Conservation (phyloP, 2,797 vertebrate species). For the Sandelia bainsii region DNA sequence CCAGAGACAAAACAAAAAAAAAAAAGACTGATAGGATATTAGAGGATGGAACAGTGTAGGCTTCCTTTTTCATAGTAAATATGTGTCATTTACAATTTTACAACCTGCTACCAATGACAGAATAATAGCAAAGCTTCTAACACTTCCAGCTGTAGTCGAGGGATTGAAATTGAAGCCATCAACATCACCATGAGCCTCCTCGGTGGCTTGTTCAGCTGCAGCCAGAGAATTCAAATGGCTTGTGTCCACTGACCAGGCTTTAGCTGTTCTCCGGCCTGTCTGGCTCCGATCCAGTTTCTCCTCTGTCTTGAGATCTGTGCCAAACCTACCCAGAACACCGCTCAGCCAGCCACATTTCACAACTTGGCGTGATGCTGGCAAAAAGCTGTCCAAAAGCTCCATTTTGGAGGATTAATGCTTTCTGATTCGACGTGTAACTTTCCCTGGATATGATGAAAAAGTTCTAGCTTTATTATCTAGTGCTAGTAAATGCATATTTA, state of each 20-base stretch:
- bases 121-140: conserved; percentile 37
- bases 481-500: conserved; percentile 42
- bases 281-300: conserved; percentile 68
- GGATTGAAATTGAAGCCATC: conserved; percentile 49
- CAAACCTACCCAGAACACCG: conserved; percentile 54
- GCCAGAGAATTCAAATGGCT: conserved; percentile 64
- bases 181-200: conserved; percentile 33
- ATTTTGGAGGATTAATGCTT: conserved; percentile 62
- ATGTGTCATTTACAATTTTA: conserved; percentile 45
- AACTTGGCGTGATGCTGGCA: conserved; percentile 57
- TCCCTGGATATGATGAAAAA: conserved; percentile 41
- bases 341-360: conserved; percentile 65
- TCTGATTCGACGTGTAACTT: conserved; percentile 50
- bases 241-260: conserved; percentile 61
- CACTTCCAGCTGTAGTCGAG: conserved; percentile 24
- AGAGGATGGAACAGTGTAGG: neutral
- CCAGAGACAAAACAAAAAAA: conserved; percentile 47
- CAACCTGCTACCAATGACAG: conserved; percentile 20
- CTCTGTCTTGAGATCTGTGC: conserved; percentile 66
- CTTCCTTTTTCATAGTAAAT: conserved; percentile 31
- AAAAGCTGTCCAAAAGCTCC: conserved; percentile 55
- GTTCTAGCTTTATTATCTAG: conserved; percentile 52
- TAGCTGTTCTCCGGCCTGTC: conserved; percentile 54
- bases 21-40: conserved; percentile 32
- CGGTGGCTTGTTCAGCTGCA: conserved; percentile 40